Percentiles rank a stretch among this genome's conserved stretches.
These are phyloP conservation scores for Lumbricus terrestris DNA, from an alignment of 2,888 invertebrate genomes.

Conservation along the genomic window DNA sequence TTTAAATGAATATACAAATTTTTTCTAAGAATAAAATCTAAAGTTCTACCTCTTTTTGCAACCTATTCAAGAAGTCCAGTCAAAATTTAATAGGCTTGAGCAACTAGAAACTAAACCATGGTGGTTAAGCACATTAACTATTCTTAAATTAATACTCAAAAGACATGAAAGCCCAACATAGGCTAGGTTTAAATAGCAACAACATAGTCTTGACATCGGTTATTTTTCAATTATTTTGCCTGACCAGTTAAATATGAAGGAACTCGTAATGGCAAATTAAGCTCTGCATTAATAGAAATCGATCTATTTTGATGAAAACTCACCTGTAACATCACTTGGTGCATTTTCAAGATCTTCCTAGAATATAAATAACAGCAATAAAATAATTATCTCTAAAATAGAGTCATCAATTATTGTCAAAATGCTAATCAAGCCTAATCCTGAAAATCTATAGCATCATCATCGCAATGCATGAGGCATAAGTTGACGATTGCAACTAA, in stretches of 20 bases:
- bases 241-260: background rate
- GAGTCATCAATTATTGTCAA: background rate
- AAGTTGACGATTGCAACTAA: too few species aligned
- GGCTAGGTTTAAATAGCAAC: background rate
- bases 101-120: background rate
- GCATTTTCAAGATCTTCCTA: conserved; percentile 33
- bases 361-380: conserved; percentile 10
- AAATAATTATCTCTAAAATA: background rate
- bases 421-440: background rate
- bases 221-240: background rate
- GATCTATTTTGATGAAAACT: background rate
- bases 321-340: conserved; percentile 29
- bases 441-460: background rate
- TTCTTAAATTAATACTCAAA: background rate
- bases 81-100: background rate
- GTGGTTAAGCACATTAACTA: background rate
- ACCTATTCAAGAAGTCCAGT: background rate
- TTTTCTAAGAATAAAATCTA: background rate
- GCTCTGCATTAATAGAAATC: background rate
- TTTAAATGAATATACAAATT: background rate
- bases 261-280: background rate
- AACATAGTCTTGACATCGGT: background rate
- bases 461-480: background rate
- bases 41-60: background rate
- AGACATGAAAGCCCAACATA: background rate